phyloP scores from a whole-genome alignment of 2,797 vertebrate species.

The Ctenopoma kingsleyae region DNA sequence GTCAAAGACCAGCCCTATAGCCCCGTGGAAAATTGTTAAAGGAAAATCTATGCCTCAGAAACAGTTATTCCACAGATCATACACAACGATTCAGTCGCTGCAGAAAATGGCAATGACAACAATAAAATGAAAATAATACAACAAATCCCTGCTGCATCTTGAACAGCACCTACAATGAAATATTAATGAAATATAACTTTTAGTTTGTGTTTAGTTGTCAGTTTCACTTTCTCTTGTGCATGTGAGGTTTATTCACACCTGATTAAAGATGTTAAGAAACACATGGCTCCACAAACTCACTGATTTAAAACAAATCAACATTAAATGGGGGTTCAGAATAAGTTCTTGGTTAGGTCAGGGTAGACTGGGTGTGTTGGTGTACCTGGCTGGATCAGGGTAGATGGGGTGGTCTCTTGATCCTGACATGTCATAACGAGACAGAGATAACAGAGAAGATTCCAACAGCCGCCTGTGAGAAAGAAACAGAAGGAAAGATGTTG shows the following conservation, averaged over 20 bases:
- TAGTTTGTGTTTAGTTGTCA: too few species aligned
- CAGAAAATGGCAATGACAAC: background rate
- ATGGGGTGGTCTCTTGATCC: constrained; percentile 98
- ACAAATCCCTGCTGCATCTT: background rate
- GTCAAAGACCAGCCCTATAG: background rate
- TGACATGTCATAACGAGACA: constrained; percentile 96
- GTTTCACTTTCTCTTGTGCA: too few species aligned
- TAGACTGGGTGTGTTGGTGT: background rate
- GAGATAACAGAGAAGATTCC: constrained; percentile 95
- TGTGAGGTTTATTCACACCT: too few species aligned
- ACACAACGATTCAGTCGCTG: background rate
- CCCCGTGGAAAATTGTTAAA: background rate
- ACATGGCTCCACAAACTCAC: too few species aligned
- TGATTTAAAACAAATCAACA: too few species aligned
- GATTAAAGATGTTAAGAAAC: too few species aligned
- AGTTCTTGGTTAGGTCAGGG: too few species aligned
- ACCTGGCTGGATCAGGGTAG: constrained; percentile 99
- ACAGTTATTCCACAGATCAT: too few species aligned
- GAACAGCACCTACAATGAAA: too few species aligned
- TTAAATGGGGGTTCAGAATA: too few species aligned
- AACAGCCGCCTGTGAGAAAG: constrained; percentile 90
- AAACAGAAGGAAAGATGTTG: constrained; percentile 2
- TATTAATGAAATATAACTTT: too few species aligned
- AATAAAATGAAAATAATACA: background rate
- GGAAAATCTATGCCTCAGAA: too few species aligned